phyloP scores from a whole-genome alignment of 1,140 invertebrate genomes.

The Drosophila malerkotliana region DNA sequence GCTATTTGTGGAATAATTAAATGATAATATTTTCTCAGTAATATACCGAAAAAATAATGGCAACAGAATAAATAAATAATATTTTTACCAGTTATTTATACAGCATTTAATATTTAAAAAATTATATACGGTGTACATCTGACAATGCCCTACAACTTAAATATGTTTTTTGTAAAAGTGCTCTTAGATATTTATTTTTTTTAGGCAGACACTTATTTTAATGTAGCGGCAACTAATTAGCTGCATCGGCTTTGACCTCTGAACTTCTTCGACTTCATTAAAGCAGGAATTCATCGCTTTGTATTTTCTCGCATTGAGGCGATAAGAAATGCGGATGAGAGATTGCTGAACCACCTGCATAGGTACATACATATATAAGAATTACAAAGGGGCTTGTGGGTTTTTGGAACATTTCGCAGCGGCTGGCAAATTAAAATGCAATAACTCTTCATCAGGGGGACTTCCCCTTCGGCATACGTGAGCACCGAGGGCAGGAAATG shows the following conservation, averaged over 20 bases:
- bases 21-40: background rate
- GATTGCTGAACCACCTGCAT: conserved; percentile 55
- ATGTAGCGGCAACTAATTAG: conserved; percentile 73
- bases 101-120: background rate
- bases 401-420: conserved; percentile 52
- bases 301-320: conserved; percentile 15
- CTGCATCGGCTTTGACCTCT: conserved; percentile 64
- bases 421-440: conserved; percentile 80
- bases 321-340: conserved; percentile 55
- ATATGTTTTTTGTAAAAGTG: conserved; percentile 1
- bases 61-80: background rate
- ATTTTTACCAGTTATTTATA: background rate
- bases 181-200: background rate
- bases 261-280: conserved; percentile 68
- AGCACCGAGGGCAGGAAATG: conserved; percentile 63
- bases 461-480: conserved; percentile 21
- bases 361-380: background rate
- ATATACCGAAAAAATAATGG: background rate
- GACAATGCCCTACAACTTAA: background rate
- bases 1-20: background rate
- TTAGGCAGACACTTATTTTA: conserved; percentile 61
- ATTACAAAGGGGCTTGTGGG: conserved; percentile 16
- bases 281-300: conserved; percentile 54
- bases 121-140: background rate
- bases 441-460: conserved; percentile 79